Evolutionary conservation across 2,888 invertebrate species (phyloP).

Genomic region (Eucera pruinosa): DNA sequence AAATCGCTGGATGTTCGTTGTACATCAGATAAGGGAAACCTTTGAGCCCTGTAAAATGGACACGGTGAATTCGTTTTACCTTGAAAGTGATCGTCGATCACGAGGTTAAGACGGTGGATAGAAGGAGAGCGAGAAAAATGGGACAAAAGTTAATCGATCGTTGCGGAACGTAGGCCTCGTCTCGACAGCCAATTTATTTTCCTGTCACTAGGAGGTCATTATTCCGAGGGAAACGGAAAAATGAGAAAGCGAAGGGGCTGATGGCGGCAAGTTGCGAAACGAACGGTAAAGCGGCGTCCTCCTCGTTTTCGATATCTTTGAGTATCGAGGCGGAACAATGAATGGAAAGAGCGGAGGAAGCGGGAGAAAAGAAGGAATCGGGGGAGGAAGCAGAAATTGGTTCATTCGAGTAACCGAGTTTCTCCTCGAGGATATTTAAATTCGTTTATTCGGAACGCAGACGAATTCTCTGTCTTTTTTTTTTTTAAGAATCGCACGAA

Average conservation of each 20-base stretch:
- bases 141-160: slow-evolving; percentile 65
- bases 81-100: background rate
- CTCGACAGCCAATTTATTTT: slow-evolving; percentile 64
- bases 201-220: slow-evolving; percentile 59
- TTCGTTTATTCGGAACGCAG: slow-evolving; percentile 32
- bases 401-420: slow-evolving; percentile 11
- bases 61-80: background rate
- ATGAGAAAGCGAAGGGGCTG: slow-evolving; percentile 31
- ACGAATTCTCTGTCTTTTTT: too few species aligned
- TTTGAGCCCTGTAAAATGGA: background rate
- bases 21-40: background rate
- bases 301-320: slow-evolving; percentile 41
- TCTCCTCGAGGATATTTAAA: slow-evolving; percentile 43
- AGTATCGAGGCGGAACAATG: slow-evolving; percentile 50
- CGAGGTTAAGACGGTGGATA: slow-evolving; percentile 7
- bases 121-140: slow-evolving; percentile 42
- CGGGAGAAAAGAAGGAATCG: slow-evolving; percentile 5
- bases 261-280: slow-evolving; percentile 25
- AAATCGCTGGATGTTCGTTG: background rate
- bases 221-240: slow-evolving; percentile 58
- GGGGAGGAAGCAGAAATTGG: slow-evolving; percentile 19
- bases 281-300: slow-evolving; percentile 21
- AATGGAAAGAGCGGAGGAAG: background rate
- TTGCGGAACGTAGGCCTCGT: slow-evolving; percentile 52
- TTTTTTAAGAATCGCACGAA: background rate